Evolutionary conservation across 1,140 invertebrate genomes (phyloP).

Genomic region (Paracyclopina nana): DNA sequence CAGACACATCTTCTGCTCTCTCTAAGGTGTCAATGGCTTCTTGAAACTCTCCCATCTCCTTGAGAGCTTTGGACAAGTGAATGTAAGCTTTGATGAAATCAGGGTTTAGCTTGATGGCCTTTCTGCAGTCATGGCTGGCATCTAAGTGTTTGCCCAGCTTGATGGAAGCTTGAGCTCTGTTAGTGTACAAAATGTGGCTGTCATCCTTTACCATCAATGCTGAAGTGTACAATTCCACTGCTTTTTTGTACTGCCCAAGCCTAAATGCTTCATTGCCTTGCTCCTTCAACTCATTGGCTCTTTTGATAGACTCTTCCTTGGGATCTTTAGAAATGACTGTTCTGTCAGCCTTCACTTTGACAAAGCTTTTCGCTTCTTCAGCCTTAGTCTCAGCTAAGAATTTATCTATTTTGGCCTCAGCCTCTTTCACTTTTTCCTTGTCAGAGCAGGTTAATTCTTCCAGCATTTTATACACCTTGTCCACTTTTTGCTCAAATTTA

Average conservation of each 20-base stretch:
- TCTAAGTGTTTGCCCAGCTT: not conserved
- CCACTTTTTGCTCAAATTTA: not conserved
- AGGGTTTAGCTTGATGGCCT: conserved; percentile 1
- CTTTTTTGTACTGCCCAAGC: not conserved
- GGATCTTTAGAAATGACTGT: not conserved
- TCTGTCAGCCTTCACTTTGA: not conserved
- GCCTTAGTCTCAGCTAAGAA: not conserved
- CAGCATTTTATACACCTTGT: not conserved
- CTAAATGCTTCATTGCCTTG: conserved; percentile 5
- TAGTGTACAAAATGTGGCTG: conserved; percentile 6
- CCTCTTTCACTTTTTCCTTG: not conserved
- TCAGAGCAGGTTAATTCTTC: not conserved
- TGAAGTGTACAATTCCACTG: conserved; percentile 4
- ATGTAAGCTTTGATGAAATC: conserved; percentile 3
- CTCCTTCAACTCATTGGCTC: not conserved
- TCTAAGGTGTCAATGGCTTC: conserved; percentile 1
- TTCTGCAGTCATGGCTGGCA: not conserved
- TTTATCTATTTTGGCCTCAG: not conserved
- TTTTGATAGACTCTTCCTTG: not conserved
- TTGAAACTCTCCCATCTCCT: not conserved
- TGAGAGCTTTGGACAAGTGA: not conserved
- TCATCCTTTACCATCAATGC: not conserved
- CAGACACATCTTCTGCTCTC: not conserved
- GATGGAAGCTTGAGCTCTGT: conserved; percentile 5
- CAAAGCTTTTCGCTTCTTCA: not conserved